A percentile compares a stretch with the other conserved stretches of the same genome.
Evolutionary conservation across 2,888 invertebrate genomes (phyloP).

Genomic region (Pristionchus japonicus): DNA sequence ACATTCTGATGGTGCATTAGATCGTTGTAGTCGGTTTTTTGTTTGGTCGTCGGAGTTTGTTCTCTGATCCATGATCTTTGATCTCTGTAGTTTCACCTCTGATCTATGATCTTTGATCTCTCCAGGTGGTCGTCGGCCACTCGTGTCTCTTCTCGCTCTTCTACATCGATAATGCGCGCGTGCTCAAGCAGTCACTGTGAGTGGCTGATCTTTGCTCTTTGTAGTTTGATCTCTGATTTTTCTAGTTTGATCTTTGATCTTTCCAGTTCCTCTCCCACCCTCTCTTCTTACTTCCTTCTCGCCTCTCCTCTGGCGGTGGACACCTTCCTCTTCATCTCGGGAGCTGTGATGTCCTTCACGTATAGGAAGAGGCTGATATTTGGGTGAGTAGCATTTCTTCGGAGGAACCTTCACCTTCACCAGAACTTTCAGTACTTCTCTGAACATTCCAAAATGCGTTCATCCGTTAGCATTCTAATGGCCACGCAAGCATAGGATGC

Average conservation of each 20-base stretch:
- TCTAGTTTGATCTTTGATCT: background rate
- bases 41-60: too few species aligned
- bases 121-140: background rate
- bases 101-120: background rate
- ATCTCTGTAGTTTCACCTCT: background rate
- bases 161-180: conserved; percentile 53
- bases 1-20: too few species aligned
- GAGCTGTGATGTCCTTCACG: conserved; percentile 57
- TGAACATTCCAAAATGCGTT: too few species aligned
- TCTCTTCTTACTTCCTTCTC: conserved; percentile 53
- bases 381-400: too few species aligned
- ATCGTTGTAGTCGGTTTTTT: too few species aligned
- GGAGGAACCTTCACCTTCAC: background rate
- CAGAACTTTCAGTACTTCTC: too few species aligned
- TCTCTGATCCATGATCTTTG: too few species aligned
- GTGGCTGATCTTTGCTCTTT: too few species aligned
- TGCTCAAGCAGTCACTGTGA: conserved; percentile 20
- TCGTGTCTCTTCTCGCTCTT: too few species aligned
- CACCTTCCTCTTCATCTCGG: conserved; percentile 64
- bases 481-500: too few species aligned
- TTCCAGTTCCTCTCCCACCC: conserved; percentile 30
- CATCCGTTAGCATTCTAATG: too few species aligned
- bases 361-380: conserved; percentile 44
- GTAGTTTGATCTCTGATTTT: background rate
- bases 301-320: conserved; percentile 67